These are phyloP conservation scores for Drosophila demipolita DNA, from an alignment of 2,888 invertebrate species.

Conservation along the genomic window DNA sequence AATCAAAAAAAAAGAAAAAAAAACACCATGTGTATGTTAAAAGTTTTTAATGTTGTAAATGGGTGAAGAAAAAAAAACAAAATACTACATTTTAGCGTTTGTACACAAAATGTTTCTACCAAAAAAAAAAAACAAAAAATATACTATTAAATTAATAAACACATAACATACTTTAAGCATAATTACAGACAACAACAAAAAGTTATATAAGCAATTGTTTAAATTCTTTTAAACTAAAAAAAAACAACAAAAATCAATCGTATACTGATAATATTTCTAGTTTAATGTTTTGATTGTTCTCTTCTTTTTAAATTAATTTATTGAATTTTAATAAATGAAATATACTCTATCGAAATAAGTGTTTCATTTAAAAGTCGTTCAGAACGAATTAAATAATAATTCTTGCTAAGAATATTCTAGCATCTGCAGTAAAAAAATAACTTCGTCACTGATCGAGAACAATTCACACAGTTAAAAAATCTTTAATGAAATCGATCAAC, in stretches of 20 bases:
- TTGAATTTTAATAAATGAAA: slow-evolving; percentile 72
- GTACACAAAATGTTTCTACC: slow-evolving; percentile 68
- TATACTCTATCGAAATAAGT: slow-evolving; percentile 33
- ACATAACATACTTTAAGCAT: slow-evolving; percentile 43
- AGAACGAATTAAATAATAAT: background rate
- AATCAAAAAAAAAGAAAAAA: slow-evolving; percentile 45
- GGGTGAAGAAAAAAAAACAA: slow-evolving; percentile 37
- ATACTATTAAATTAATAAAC: slow-evolving; percentile 22
- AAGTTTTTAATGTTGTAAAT: slow-evolving; percentile 72
- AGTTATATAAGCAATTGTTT: slow-evolving; percentile 75
- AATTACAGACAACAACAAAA: slow-evolving; percentile 48
- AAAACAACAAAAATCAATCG: slow-evolving; percentile 35
- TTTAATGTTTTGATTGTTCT: slow-evolving; percentile 78
- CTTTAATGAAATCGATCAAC: background rate
- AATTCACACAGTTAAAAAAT: background rate
- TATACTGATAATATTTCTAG: slow-evolving; percentile 70
- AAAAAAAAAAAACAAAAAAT: slow-evolving; percentile 38
- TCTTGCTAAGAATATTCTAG: background rate
- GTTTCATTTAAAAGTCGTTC: background rate
- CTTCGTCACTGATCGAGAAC: background rate
- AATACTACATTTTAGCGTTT: slow-evolving; percentile 58
- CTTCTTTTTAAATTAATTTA: slow-evolving; percentile 75
- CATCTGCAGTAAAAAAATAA: background rate
- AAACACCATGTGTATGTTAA: slow-evolving; percentile 58
- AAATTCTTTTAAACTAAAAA: slow-evolving; percentile 67